Base-by-base conservation (phyloP, 2,797 vertebrate species). In the Gouania willdenowi region DNA sequence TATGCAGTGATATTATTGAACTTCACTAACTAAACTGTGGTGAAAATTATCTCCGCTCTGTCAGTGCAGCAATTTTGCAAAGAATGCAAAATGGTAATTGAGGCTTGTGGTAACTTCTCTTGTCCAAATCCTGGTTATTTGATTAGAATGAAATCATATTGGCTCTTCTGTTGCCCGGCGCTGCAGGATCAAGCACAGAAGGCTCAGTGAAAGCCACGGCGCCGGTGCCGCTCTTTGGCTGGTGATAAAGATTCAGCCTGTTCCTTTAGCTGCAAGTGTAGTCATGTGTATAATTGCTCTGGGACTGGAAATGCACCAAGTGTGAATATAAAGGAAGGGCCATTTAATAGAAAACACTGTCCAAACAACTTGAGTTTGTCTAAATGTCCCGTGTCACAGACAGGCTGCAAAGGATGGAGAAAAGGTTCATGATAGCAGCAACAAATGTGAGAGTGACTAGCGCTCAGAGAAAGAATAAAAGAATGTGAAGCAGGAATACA, bases 281-380 rank as follows among this genome's bases (percentile, higher is more conserved):
- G 71, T 85, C 75, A 82, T 81, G 64, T 87, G 78, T 32, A 33
- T 87, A 85, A 90, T 89, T 89, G 76, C 82, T 79, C 59, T 85
- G 78, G 87, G 84, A 83, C 70, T 60, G 51, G 77, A 77, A 79
- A 75, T 72, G 75, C 77, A 67, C 69, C 71, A 54, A 73, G 79
- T 68, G 85, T 90, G 88, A 86, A 75, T 76, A 43, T 62, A 75
- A 85, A 83, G 36, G 66, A 66, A 64, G 65, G 75, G 42, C 64
- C 73, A 63, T 71, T 75, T 77, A 85, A 83, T 78, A 66, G 78
- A 75, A 82, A 85, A 77, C 73, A 66, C 73, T 77, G 70, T 82
- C 80, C 84, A 85, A 81, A 78, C 71, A 85, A 75, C 64, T 73
- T 59, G 52, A 42, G 66, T 83, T 79, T 69, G 81, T 75, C 69